Base-by-base conservation (phyloP, 2,797 vertebrate genomes). In the Phyllotis vaccarum region DNA sequence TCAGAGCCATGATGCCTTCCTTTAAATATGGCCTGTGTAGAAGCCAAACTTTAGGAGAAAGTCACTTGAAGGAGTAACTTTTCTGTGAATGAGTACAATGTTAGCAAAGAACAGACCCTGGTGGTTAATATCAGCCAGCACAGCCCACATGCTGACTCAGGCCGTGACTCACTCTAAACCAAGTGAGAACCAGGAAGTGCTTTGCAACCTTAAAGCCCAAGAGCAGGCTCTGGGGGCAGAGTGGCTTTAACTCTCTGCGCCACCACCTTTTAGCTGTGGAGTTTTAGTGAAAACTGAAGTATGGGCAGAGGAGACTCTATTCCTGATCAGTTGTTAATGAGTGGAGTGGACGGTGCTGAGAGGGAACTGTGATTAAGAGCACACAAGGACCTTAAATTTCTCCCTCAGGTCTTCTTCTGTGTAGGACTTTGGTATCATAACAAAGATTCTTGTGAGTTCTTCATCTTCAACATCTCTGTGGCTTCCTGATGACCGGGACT, bases 381-480 rank as follows among this genome's bases (percentile, higher is more conserved):
- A 83, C 66, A 40, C 58, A 62, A 90, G 37, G 98, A 99, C 99
- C 98, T 99, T 99, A 97, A 99, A 99, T 0, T 99, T 99, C 79
- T 99, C 98, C 94, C 99, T 99, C 5, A 99, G 97, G 97, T 99
- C 99, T 29, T 99, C 99, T 98, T 99, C 99, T 0, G 99, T 98
- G 95, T 99, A 99, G 10, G 99, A 98, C 97, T 99, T 99, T 6
- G 99, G 99, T 97, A 99, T 99, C 99, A 99, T 99, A 90, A 99
- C 99, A 91, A 99, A 99, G 93, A 99, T 99, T 97, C 99, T 98
- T 49, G 99, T 99, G 95, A 99, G 98, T 91, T 99, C 99, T 96
- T 99, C 99, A 96, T 99, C 99, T 98, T 99, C 99, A 6, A 99
- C 98, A 85, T 99, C 99, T 97, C 99, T 97, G 97, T 99, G 99